phyloP scores from a whole-genome alignment of 92 coral and sea anemone genomes.

The Epizoanthus ramosus region DNA sequence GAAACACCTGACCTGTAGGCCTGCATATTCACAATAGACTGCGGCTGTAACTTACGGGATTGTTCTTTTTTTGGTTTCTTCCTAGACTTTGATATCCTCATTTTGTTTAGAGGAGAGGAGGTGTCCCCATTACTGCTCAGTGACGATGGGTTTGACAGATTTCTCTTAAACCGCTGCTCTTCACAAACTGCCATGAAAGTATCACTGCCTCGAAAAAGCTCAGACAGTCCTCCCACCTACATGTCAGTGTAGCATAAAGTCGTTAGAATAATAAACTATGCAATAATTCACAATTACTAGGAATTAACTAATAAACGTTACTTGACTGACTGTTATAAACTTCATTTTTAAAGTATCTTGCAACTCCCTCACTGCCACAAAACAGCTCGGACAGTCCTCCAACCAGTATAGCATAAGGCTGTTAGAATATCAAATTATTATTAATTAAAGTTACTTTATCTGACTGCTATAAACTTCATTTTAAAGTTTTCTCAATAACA shows the following conservation, averaged over 20 bases:
- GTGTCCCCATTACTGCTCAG: constrained; percentile 75
- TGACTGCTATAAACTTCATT: too few species aligned
- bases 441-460: too few species aligned
- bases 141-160: constrained; percentile 84
- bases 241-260: not conserved
- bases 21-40: too few species aligned
- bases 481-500: too few species aligned
- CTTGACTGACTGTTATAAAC: too few species aligned
- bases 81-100: constrained; percentile 55
- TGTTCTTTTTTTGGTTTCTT: constrained; percentile 70
- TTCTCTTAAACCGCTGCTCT: constrained; percentile 62
- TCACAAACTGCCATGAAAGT: constrained; percentile 63
- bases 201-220: constrained; percentile 68
- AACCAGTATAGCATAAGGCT: constrained; percentile 41
- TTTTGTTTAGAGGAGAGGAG: constrained; percentile 56
- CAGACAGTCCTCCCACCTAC: constrained; percentile 83
- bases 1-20: too few species aligned
- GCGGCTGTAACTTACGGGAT: constrained; percentile 27
- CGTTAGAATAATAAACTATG: not conserved
- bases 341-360: too few species aligned
- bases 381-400: constrained; percentile 80
- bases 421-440: not conserved
- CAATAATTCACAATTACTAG: too few species aligned
- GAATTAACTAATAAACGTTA: too few species aligned
- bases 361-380: constrained; percentile 65